phyloP scores from a whole-genome alignment of 2,888 invertebrate species.

The Furcula furcula region DNA sequence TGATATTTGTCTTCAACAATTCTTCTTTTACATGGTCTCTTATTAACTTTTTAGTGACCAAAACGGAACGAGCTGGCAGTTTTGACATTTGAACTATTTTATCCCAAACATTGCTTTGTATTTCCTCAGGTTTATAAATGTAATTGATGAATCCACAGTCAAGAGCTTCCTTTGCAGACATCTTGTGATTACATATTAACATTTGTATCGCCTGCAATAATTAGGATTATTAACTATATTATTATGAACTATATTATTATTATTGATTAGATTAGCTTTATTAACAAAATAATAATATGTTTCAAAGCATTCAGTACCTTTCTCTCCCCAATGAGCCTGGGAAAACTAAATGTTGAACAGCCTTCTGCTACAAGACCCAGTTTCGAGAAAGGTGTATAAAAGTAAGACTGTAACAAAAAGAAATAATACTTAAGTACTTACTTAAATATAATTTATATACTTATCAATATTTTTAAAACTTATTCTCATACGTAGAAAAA shows the following conservation, averaged over 20 bases:
- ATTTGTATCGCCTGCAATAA: constrained; percentile 80
- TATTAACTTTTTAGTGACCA: constrained; percentile 86
- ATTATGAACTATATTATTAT: too few relatives aligned
- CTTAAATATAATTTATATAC: too few relatives aligned
- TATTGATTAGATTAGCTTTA: too few relatives aligned
- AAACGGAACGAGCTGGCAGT: constrained; percentile 81
- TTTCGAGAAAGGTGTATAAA: constrained; percentile 92
- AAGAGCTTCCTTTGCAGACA: constrained; percentile 90
- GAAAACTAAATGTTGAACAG: constrained; percentile 93
- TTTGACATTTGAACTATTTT: constrained; percentile 78
- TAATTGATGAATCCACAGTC: constrained; percentile 89
- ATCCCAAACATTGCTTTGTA: constrained; percentile 83
- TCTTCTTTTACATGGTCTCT: constrained; percentile 81
- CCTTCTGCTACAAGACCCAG: constrained; percentile 95
- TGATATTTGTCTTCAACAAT: constrained; percentile 84
- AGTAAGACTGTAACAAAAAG: constrained; percentile 88
- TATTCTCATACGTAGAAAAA: too few relatives aligned
- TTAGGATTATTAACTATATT: too few relatives aligned
- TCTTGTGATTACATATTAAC: constrained; percentile 86
- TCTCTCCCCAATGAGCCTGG: constrained; percentile 90
- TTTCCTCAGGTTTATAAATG: constrained; percentile 85
- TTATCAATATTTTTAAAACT: too few relatives aligned
- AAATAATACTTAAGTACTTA: too few relatives aligned
- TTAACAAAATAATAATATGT: too few relatives aligned
- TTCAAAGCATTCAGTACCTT: constrained; percentile 84